phyloP scores from a whole-genome alignment of 2,888 invertebrate species.

The Elgonia sp. region DNA sequence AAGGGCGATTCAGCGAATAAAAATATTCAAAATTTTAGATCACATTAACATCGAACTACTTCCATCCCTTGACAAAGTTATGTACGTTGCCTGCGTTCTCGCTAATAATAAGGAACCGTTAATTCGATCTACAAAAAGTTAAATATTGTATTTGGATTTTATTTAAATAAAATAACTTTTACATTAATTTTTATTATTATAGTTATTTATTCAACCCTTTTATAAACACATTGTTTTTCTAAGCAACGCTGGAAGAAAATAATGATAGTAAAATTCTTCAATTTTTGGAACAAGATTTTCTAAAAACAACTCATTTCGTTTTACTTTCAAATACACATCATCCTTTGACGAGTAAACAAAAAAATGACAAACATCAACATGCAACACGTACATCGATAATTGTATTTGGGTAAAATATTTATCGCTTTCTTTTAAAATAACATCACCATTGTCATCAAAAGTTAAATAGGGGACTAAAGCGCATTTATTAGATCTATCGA shows the following conservation, averaged over 20 bases:
- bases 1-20: conserved; percentile 57
- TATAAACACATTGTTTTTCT: too few relatives aligned
- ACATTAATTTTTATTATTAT: too few relatives aligned
- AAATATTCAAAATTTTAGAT: conserved; percentile 69
- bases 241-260: conserved; percentile 18
- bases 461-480: not conserved
- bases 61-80: conserved; percentile 48
- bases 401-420: conserved; percentile 52
- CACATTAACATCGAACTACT: conserved; percentile 31
- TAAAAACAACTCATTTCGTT: conserved; percentile 33
- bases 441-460: conserved; percentile 26
- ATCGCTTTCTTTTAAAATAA: conserved; percentile 14
- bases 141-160: not conserved
- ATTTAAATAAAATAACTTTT: too few relatives aligned
- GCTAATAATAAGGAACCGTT: conserved; percentile 51
- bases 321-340: conserved; percentile 5
- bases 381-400: conserved; percentile 56
- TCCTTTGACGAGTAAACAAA: conserved; percentile 49
- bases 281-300: conserved; percentile 49
- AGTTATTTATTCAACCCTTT: too few relatives aligned
- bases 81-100: conserved; percentile 45
- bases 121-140: not conserved
- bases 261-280: conserved; percentile 55
- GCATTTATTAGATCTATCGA: conserved; percentile 5
- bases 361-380: conserved; percentile 45